Evolutionary conservation across 2,888 invertebrate species (phyloP).

Genomic region (Yponomeuta plumbellus): DNA sequence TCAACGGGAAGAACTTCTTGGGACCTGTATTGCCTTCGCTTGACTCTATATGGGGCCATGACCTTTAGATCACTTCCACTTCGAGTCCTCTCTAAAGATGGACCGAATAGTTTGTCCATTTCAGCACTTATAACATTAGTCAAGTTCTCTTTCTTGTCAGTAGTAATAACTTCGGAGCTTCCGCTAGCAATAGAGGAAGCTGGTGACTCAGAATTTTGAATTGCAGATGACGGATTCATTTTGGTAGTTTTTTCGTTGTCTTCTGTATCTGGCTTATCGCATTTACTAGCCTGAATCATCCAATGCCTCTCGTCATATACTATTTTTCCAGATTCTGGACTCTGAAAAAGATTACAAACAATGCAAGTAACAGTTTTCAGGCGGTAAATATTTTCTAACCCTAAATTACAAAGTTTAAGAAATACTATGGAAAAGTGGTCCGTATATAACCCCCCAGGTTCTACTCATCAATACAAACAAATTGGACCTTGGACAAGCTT

Average conservation of each 20-base stretch:
- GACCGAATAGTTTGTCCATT: conserved; percentile 60
- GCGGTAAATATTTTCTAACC: no score
- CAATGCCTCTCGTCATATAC: conserved; percentile 53
- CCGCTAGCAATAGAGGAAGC: conserved; percentile 52
- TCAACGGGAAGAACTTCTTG: conserved; percentile 60
- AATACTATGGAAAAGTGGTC: no score
- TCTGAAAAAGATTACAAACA: conserved; percentile 31
- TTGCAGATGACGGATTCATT: conserved; percentile 46
- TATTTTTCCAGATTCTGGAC: conserved; percentile 53
- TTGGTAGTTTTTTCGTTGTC: conserved; percentile 22
- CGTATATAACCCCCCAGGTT: no score
- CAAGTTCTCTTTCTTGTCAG: conserved; percentile 43
- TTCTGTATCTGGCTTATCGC: conserved; percentile 24
- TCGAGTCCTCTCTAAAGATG: conserved; percentile 58
- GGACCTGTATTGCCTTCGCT: conserved; percentile 62
- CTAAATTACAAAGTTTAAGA: no score
- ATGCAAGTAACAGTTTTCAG: background rate
- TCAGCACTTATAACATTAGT: conserved; percentile 55
- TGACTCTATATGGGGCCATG: conserved; percentile 53
- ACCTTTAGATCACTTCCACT: conserved; percentile 64
- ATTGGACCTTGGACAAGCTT: no score
- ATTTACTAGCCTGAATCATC: conserved; percentile 29
- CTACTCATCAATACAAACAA: no score
- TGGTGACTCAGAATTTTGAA: conserved; percentile 45
- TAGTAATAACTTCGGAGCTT: conserved; percentile 54